Conservation (phyloP, 2,113 vertebrate genomes). For the Thinocorus orbignyianus region DNA sequence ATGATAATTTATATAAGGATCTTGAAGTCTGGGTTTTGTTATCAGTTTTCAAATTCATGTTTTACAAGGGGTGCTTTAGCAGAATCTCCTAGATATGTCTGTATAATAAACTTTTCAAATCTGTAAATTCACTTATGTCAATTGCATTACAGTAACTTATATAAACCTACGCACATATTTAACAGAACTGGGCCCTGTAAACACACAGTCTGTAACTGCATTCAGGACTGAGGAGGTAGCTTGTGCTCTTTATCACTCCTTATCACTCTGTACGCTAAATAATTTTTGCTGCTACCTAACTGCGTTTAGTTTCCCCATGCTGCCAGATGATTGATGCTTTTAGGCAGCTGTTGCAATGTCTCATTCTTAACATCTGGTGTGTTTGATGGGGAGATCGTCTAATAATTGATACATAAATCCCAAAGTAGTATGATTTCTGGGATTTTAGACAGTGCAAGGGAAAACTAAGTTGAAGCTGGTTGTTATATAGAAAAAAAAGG, state of each 20-base stretch:
- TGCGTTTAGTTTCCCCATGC: background rate
- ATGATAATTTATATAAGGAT: background rate
- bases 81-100: background rate
- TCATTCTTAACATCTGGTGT: background rate
- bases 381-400: background rate
- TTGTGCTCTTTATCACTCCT: background rate
- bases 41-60: background rate
- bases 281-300: background rate
- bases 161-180: background rate
- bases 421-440: background rate
- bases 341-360: background rate
- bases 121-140: background rate
- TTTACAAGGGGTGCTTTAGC: background rate
- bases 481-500: background rate
- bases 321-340: background rate
- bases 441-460: background rate
- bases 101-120: background rate
- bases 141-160: background rate
- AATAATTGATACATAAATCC: background rate
- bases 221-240: background rate
- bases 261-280: background rate
- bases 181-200: accelerated
- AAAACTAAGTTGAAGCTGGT: background rate
- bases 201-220: background rate
- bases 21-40: background rate